Base-by-base conservation (phyloP, 2,888 invertebrate genomes). In the Serripes groenlandicus region DNA sequence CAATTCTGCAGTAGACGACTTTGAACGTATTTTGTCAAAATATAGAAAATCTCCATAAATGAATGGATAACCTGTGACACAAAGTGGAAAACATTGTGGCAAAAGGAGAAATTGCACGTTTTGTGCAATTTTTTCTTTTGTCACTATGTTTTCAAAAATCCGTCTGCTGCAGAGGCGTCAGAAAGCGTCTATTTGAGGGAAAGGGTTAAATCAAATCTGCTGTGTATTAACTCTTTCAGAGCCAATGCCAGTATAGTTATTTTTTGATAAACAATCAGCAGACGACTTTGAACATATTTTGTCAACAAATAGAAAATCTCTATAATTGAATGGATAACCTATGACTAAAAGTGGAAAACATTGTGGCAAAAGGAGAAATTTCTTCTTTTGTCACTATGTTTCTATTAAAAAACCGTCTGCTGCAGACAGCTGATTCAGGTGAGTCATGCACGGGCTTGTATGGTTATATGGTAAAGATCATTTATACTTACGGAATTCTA, bases 401-500 rank as follows among this genome's bases (percentile, higher is more conserved):
- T 21, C 49, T 5, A 1, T 49, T 49, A 21, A 15, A 15, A 49
- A 21, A 49, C 15, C 7, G 2, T 49, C 21, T 49, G 15, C 49
- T 21, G 2, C 2, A 49, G 49, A 15, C 2, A 49, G 15, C 49
- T 49, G 15, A 21, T 49, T 49, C 21, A 3, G 21, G 49, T 15
- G 21, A 2, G 49, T 49, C 2, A 49, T 1, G 7, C 7, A 49
- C 21, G 3, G 49, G 7, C 9, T 2, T 49, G 2, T 1, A 21
- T 49, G 1, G 7, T 15, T 5, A 49, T 21, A 49, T 49, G 49
- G 49, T 49, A 49, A 49, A 49, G 49, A 21, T 49, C 18, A 2
- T 2, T 21, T 21, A 35, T 60, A 86, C 86, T 86, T 86, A 86
- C 86, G 86, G 86, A 21, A 86, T 78, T 77, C 81, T 86, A 30